These are phyloP conservation scores for Temnothorax curvispinosus DNA, from an alignment of 1,140 invertebrate species.

Conservation along the genomic window DNA sequence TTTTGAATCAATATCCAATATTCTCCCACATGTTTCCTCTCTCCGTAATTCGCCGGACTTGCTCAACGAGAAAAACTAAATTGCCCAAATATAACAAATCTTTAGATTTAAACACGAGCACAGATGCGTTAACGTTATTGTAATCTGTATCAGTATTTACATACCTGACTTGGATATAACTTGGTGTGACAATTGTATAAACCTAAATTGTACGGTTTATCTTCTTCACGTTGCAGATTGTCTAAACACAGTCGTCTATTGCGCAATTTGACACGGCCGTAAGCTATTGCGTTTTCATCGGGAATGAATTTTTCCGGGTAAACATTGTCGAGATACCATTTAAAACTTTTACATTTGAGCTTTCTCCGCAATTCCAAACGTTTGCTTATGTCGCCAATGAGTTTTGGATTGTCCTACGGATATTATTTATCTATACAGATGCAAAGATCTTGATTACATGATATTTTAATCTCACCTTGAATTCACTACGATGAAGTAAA, in stretches of 20 bases:
- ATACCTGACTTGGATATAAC: conserved; percentile 86
- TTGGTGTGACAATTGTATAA: conserved; percentile 91
- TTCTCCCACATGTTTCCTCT: conserved; percentile 28
- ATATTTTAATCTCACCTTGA: conserved; percentile 92
- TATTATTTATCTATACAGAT: conserved; percentile 1
- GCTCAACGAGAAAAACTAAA: conserved; percentile 53
- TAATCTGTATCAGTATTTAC: background rate
- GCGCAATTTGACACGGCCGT: conserved; percentile 87
- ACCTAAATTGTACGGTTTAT: conserved; percentile 89
- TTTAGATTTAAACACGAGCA: background rate
- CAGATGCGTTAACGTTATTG: background rate
- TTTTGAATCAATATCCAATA: conserved; percentile 16
- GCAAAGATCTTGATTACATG: conserved; percentile 83
- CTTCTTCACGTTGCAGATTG: conserved; percentile 91
- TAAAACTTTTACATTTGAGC: conserved; percentile 92
- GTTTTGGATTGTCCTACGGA: conserved; percentile 13
- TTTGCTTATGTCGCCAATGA: conserved; percentile 33
- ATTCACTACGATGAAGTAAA: conserved; percentile 92
- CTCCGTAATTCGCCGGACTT: conserved; percentile 48
- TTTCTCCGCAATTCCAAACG: conserved; percentile 89
- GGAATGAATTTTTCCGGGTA: conserved; percentile 95
- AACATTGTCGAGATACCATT: conserved; percentile 93
- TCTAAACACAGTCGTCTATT: conserved; percentile 90
- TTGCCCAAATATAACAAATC: background rate
- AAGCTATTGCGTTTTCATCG: conserved; percentile 92